Evolutionary conservation across 2,797 vertebrate species (phyloP).

Genomic region (Syndactyla subalaris): DNA sequence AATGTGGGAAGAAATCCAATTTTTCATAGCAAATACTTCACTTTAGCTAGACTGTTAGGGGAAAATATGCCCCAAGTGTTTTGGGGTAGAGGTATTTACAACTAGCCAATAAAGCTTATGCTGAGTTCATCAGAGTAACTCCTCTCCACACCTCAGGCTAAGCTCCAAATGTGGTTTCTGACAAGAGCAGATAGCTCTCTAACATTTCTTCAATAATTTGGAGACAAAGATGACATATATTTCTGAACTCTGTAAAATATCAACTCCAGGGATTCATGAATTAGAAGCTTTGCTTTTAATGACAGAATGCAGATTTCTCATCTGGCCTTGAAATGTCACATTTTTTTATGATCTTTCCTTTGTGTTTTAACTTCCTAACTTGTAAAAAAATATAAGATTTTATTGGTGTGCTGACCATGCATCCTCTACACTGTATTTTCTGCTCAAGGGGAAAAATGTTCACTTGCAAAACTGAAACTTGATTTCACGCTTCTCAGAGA

Average conservation of each 20-base stretch:
- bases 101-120: not conserved
- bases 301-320: not conserved
- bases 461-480: conserved; percentile 56
- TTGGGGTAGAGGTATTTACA: not conserved
- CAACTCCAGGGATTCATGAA: not conserved
- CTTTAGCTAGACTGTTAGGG: not conserved
- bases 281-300: not conserved
- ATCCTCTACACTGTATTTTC: not conserved
- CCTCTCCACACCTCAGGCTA: not conserved
- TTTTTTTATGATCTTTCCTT: not conserved
- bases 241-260: not conserved
- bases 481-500: conserved; percentile 56
- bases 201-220: not conserved
- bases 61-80: conserved; percentile 12
- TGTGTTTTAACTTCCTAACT: not conserved
- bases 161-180: not conserved
- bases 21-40: conserved; percentile 15
- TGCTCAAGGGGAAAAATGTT: conserved; percentile 48
- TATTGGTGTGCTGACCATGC: conserved; percentile 30
- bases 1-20: conserved; percentile 9
- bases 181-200: not conserved
- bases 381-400: not conserved
- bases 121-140: not conserved
- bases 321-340: not conserved
- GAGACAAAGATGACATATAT: not conserved